Base-by-base conservation (phyloP, 2,888 invertebrate genomes). In the Junonia oenone region DNA sequence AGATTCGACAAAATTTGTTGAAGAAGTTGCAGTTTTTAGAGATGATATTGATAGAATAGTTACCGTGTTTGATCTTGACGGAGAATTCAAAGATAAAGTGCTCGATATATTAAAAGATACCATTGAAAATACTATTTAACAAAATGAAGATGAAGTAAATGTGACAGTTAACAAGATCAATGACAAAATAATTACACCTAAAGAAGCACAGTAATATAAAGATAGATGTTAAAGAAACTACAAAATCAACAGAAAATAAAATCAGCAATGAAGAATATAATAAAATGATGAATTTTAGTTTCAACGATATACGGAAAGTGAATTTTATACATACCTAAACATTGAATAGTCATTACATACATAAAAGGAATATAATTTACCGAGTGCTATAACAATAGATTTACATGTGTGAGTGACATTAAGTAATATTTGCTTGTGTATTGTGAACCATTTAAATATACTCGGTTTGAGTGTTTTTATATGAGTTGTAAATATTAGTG, bases 361-460 rank as follows among this genome's bases (percentile, higher is more conserved):
- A 31, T 50, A 45, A 45, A 51, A 31, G 19, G 26, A 35, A 52
- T 55, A 52, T 55, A 62, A 43, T 61, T 54, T 51, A 51, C 47
- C 49, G 61, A 63, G 53, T 58, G 58, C 57, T 55, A 59, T 54
- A 61, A 52, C 51, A 57, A 43, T 35, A n/a, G 40, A 37, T 31
- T 43, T 31, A 33, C 31, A 13, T 35, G 40, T 33, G 56, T 51
- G 51, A 26, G 37, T 51, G 50, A 35, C 9, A 26, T 50, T 35
- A 35, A 50, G 46, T 38, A 51, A 38, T 38, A 55, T 37, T 46
- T 38, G 38, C 17, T 19, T 11, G 26, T 37, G 35, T 29, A 15
- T 50, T 11, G 38, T 40, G 33, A 13, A 40, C 37, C 14, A 6
- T 40, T 40, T 19, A 11, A 11, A 4, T 17, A 4, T 9, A 37